A percentile compares a stretch with the other conserved stretches of the same genome.
Conservation (phyloP, 1,140 invertebrate genomes). For the Drosophila parabipectinata region DNA sequence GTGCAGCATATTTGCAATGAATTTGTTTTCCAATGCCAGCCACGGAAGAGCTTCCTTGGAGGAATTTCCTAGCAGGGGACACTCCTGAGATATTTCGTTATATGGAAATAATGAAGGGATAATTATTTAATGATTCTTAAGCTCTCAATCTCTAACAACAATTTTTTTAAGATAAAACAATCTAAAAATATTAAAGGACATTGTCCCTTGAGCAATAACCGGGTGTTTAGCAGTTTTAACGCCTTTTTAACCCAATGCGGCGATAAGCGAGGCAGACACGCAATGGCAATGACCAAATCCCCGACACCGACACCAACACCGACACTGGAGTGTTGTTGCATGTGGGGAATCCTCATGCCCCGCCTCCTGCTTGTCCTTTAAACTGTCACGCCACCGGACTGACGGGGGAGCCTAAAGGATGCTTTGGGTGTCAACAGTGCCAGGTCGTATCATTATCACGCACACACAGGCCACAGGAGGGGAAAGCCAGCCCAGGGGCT, state of each 20-base stretch:
- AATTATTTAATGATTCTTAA: conserved; percentile 23
- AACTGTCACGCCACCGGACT: conserved; percentile 60
- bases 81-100: conserved; percentile 15
- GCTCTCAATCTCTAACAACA: no score
- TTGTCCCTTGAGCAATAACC: conserved; percentile 60
- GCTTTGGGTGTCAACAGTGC: conserved; percentile 55
- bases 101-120: conserved; percentile 31
- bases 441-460: conserved; percentile 71
- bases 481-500: neutral
- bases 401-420: conserved; percentile 50
- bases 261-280: conserved; percentile 64
- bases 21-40: conserved; percentile 12
- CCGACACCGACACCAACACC: conserved; percentile 5
- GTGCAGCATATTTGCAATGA: conserved; percentile 43
- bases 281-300: conserved; percentile 44
- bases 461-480: conserved; percentile 22
- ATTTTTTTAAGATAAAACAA: neutral
- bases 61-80: conserved; percentile 9
- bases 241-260: conserved; percentile 50
- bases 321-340: conserved; percentile 50
- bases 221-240: conserved; percentile 73
- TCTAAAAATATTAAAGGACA: conserved; percentile 9
- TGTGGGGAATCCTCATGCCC: conserved; percentile 40
- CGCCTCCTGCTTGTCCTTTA: conserved; percentile 24
- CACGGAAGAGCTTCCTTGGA: neutral